Base-by-base conservation (phyloP, 2,113 vertebrate genomes). In the Labeo catla region DNA sequence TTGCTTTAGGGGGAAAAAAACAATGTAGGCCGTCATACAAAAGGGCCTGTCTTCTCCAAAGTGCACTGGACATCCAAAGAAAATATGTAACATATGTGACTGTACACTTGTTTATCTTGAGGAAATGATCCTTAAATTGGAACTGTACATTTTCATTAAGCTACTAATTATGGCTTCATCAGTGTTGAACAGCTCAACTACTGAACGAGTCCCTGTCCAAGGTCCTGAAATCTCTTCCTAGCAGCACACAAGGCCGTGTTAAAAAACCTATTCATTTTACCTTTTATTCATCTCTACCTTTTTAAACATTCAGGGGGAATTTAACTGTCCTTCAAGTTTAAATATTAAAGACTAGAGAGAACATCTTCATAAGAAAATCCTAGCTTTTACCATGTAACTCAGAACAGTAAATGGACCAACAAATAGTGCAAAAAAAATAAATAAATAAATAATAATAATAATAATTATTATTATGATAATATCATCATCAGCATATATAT, bases 191-290 rank as follows among this genome's bases (percentile, higher is more conserved):
- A 78, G 50, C 4, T 34, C 61, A 47, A 0, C 21, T 34, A 8
- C 28, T 52, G 9, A 70, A 68, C 21, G 63, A 19, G 34, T 52
- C 82, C 11, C 36, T 84, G 66, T 84, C 82, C 82, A 73, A 59
- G 82, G 82, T 84, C 68, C 82, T 84, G 82, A 83, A 83, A 84
- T 28, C 11, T 45, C 11, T 73, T 21, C 19, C 43, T 50, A 81
- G 43, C n/a, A 54, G 49, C 34, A n/a, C 16, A 45, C 47, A 45
- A 73, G 68, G 50, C 19, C 66, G 73, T 73, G 49, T 12, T 8
- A 23, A n/a, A 70, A 54, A 54, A 50, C 4, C 1, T 28, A 10
- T 49, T 68, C 2, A 21, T 34, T 52, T 49, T 11, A 12, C 9
- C 11, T 57, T 39, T 54, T n/a, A 23, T 43, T 28, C 11, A 57